Evolutionary conservation across 2,888 invertebrate genomes (phyloP).

Genomic region (Cylloceria caligata): DNA sequence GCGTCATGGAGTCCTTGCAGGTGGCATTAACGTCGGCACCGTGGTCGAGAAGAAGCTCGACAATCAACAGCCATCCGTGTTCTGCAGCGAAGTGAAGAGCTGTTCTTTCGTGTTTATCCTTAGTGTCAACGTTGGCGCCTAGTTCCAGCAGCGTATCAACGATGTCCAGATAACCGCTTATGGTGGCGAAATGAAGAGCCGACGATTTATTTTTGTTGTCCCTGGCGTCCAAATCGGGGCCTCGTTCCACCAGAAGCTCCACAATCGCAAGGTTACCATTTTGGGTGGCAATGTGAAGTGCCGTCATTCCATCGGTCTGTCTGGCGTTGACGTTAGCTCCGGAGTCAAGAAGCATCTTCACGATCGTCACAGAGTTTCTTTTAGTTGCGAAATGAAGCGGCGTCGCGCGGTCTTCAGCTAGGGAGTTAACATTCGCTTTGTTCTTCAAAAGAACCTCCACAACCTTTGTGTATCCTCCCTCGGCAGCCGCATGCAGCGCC

Average conservation of each 20-base stretch:
- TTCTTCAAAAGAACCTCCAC: conserved; percentile 35
- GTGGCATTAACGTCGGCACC: not conserved
- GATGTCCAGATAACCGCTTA: not conserved
- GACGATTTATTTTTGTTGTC: not conserved
- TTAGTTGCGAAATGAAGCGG: not conserved
- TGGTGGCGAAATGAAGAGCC: conserved; percentile 1
- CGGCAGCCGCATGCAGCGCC: conserved; percentile 12
- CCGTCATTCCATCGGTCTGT: not conserved
- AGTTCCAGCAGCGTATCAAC: not conserved
- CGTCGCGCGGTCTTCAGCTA: not conserved
- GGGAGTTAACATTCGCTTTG: conserved; percentile 11
- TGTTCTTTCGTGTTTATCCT: not conserved
- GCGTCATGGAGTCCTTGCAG: not conserved
- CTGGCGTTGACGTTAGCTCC: conserved; percentile 29
- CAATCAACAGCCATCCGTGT: not conserved
- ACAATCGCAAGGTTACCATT: not conserved
- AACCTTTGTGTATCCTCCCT: not conserved
- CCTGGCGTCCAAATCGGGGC: conserved; percentile 9
- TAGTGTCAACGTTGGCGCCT: not conserved
- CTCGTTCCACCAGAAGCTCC: not conserved
- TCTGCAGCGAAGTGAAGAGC: conserved; percentile 23
- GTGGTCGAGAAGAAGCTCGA: not conserved
- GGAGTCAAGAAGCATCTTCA: conserved; percentile 17
- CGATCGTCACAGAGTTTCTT: not conserved
- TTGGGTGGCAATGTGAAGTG: conserved; percentile 14